These are phyloP conservation scores for Coregonus ussuriensis DNA, from an alignment of 2,797 vertebrate genomes.

Conservation along the genomic window DNA sequence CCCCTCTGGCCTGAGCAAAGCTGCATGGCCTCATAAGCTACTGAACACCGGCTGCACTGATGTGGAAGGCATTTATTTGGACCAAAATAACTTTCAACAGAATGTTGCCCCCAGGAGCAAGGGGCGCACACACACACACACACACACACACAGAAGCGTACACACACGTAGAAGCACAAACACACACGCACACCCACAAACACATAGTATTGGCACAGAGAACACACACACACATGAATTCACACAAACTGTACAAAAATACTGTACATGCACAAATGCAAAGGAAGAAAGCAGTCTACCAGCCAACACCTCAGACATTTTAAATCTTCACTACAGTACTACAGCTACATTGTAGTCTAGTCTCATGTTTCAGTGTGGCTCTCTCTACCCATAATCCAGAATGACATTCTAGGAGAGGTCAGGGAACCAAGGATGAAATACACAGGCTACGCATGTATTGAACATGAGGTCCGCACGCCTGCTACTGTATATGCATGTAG, in stretches of 20 bases:
- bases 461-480: no score
- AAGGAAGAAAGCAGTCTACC: no score
- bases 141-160: conserved; percentile 5
- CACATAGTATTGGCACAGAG: no score
- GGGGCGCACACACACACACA: conserved; percentile 17
- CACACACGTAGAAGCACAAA: background rate
- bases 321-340: background rate
- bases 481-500: background rate
- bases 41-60: conserved; percentile 33
- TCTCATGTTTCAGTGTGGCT: background rate
- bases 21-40: background rate
- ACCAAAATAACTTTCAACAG: conserved; percentile 50
- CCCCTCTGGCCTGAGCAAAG: background rate
- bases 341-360: background rate
- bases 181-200: background rate
- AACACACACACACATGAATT: no score
- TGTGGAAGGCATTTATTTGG: conserved; percentile 48
- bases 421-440: background rate
- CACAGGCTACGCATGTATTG: background rate
- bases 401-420: background rate
- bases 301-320: background rate
- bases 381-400: background rate
- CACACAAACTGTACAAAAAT: no score
- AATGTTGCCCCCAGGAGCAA: conserved; percentile 37
- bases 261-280: no score